Percentiles rank a stretch among this genome's conserved stretches.
Evolutionary conservation across 2,113 vertebrate genomes (phyloP).

Genomic region (Chamaea fasciata): DNA sequence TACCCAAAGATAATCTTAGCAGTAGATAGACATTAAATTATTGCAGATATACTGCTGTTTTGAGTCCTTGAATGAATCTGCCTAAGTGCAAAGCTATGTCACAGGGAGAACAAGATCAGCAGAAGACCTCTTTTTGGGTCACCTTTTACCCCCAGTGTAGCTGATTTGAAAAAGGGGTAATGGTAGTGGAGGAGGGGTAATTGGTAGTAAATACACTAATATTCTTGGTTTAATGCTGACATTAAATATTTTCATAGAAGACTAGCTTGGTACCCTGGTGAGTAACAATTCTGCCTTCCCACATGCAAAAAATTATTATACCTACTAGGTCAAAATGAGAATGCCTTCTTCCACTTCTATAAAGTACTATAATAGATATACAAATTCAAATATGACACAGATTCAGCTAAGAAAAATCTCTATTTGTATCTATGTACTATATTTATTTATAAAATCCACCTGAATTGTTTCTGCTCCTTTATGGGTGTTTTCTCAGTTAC

Average conservation of each 20-base stretch:
- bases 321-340: not conserved
- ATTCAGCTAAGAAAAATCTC: not conserved
- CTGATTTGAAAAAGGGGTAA: not conserved
- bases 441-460: not conserved
- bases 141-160: not conserved
- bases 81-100: not conserved
- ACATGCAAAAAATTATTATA: not conserved
- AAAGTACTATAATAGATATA: not conserved
- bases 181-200: accelerated
- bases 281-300: not conserved
- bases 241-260: not conserved
- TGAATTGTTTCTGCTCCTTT: not conserved
- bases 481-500: not conserved
- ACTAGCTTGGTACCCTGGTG: not conserved
- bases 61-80: not conserved
- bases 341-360: not conserved
- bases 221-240: not conserved
- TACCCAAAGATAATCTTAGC: not conserved
- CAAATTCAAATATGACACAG: not conserved
- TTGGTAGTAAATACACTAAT: not conserved
- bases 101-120: not conserved
- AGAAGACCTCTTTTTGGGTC: not conserved
- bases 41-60: not conserved
- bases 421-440: not conserved
- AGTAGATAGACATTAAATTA: not conserved